Percentiles rank a stretch among this genome's conserved stretches.
These are phyloP conservation scores for Muschampia plurimacula DNA, from an alignment of 2,888 invertebrate species.

Conservation along the genomic window DNA sequence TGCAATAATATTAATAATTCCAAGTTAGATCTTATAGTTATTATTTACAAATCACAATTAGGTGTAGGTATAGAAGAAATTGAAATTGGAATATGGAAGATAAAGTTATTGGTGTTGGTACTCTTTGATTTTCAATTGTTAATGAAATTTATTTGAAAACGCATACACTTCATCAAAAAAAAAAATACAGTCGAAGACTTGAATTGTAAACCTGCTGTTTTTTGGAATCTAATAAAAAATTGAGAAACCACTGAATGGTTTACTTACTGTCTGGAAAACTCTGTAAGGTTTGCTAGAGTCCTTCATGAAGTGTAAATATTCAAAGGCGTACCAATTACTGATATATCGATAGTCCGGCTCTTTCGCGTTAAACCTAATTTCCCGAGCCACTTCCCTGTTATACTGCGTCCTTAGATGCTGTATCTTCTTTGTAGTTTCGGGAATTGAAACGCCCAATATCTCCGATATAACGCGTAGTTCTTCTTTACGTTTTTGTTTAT, in stretches of 20 bases:
- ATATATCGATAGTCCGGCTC: constrained; percentile 83
- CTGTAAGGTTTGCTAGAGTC: constrained; percentile 81
- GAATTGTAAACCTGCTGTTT: neutral
- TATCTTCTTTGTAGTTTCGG: constrained; percentile 86
- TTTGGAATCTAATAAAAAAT: neutral
- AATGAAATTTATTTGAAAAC: too few relatives aligned
- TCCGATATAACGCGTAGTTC: constrained; percentile 73
- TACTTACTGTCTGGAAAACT: constrained; percentile 68
- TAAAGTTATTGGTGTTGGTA: too few relatives aligned
- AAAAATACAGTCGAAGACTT: too few relatives aligned
- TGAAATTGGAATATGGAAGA: neutral
- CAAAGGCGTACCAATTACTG: constrained; percentile 85
- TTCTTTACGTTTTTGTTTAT: constrained; percentile 78
- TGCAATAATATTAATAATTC: constrained; percentile 53
- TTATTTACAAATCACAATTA: neutral
- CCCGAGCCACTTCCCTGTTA: constrained; percentile 85
- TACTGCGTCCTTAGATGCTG: constrained; percentile 87
- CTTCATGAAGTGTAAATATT: constrained; percentile 86
- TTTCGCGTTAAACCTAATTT: constrained; percentile 77
- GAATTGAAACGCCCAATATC: constrained; percentile 66
- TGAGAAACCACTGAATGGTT: neutral
- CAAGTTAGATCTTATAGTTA: neutral
- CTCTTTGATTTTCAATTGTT: too few relatives aligned
- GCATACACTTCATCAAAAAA: too few relatives aligned
- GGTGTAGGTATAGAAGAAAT: neutral